Conservation (phyloP, 35 echinoderm and acorn worm genomes). For the Strongylocentrotus purpuratus region DNA sequence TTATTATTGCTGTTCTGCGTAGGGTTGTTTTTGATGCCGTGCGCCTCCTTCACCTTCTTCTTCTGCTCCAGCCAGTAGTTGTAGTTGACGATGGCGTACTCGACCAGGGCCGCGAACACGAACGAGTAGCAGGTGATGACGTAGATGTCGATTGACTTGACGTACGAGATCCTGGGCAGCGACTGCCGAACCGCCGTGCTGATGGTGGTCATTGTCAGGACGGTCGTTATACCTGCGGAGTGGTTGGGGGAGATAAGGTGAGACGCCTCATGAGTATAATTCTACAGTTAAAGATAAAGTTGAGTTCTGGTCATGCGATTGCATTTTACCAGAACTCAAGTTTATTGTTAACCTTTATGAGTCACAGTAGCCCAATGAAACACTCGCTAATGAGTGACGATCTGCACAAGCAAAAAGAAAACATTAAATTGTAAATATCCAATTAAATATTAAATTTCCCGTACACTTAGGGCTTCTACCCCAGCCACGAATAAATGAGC, state of each 20-base stretch:
- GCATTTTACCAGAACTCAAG: too few species aligned
- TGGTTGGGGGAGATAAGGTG: background rate
- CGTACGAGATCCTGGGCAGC: slow-evolving; percentile 88
- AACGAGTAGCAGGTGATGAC: slow-evolving; percentile 89
- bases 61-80: slow-evolving; percentile 95
- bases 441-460: too few species aligned
- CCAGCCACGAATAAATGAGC: too few species aligned
- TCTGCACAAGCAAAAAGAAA: too few species aligned
- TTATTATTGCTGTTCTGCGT: slow-evolving; percentile 6
- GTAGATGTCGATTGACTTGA: slow-evolving; percentile 96
- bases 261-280: too few species aligned
- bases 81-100: slow-evolving; percentile 95
- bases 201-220: slow-evolving; percentile 92
- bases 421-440: too few species aligned
- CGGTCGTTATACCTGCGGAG: slow-evolving; percentile 86
- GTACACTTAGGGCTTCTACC: too few species aligned
- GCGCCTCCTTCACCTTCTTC: slow-evolving; percentile 79
- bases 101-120: slow-evolving; percentile 91
- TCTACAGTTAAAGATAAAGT: too few species aligned
- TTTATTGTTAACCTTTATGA: too few species aligned
- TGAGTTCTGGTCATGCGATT: too few species aligned
- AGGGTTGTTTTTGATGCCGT: background rate
- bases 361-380: too few species aligned
- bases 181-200: slow-evolving; percentile 82
- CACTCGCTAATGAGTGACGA: too few species aligned